Percentiles rank a stretch among this genome's conserved stretches.
phyloP scores from a whole-genome alignment of 2,888 invertebrate species.

The Seira sanloemensis region DNA sequence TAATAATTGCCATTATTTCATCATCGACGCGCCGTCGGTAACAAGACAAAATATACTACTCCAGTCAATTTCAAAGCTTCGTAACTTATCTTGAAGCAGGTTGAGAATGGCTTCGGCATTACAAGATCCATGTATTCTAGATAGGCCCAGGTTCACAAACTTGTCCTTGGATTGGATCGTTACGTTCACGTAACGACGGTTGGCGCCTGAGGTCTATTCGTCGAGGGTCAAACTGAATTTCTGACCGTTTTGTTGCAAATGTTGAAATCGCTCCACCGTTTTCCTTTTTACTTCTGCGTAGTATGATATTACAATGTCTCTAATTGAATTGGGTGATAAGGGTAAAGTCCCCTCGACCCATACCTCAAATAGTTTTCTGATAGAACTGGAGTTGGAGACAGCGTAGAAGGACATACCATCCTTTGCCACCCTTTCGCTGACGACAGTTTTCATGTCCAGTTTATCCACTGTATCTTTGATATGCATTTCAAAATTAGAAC shows the following conservation, averaged over 20 bases:
- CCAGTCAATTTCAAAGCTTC: neutral
- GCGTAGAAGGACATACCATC: neutral
- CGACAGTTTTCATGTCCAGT: neutral
- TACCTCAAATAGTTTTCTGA: too few species aligned
- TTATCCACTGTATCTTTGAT: neutral
- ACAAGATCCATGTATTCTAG: neutral
- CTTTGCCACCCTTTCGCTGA: neutral
- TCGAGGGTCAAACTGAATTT: constrained; percentile 20
- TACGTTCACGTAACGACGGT: constrained; percentile 14
- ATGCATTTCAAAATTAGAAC: neutral
- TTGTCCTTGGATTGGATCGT: neutral
- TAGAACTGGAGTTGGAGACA: neutral
- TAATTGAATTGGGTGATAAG: too few species aligned
- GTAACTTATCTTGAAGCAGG: neutral
- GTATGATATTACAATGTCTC: too few species aligned
- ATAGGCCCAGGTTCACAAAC: neutral
- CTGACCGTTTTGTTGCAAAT: neutral
- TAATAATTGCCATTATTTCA: neutral
- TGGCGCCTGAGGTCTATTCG: constrained; percentile 27
- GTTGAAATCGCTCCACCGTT: neutral
- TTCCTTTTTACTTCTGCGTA: too few species aligned
- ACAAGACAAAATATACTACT: neutral
- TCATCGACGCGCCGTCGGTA: constrained; percentile 19
- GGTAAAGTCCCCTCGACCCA: too few species aligned
- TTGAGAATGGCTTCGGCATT: neutral